Conservation (phyloP, 1,140 invertebrate species). For the Onthophagus taurus region DNA sequence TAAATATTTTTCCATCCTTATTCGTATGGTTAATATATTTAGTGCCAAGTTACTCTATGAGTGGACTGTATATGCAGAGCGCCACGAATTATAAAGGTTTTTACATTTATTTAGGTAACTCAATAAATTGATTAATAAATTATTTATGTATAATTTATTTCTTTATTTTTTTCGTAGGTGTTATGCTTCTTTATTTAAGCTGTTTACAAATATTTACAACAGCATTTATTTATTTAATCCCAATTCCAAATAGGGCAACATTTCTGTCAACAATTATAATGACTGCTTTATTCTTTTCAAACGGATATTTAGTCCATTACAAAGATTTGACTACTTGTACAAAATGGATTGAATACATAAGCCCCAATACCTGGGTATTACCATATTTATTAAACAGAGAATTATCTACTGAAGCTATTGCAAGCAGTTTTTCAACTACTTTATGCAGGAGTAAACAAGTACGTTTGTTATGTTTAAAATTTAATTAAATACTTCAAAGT, state of each 20-base stretch:
- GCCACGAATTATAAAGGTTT: slow-evolving; percentile 56
- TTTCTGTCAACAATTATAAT: slow-evolving; percentile 53
- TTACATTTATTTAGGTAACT: slow-evolving; percentile 62
- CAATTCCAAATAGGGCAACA: slow-evolving; percentile 47
- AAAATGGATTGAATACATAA: slow-evolving; percentile 56
- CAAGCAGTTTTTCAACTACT: slow-evolving; percentile 43
- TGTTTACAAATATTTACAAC: slow-evolving; percentile 60
- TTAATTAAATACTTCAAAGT: neutral
- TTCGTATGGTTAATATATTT: slow-evolving; percentile 71
- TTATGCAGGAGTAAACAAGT: slow-evolving; percentile 61
- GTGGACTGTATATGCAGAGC: slow-evolving; percentile 61
- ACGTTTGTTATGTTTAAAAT: neutral
- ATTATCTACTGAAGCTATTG: slow-evolving; percentile 51
- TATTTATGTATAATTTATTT: neutral
- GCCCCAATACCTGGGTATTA: slow-evolving; percentile 66
- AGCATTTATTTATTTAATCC: slow-evolving; percentile 54
- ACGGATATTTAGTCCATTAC: slow-evolving; percentile 63
- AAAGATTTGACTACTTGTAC: slow-evolving; percentile 58
- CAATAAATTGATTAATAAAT: neutral
- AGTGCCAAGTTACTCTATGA: slow-evolving; percentile 83
- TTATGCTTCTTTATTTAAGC: slow-evolving; percentile 70
- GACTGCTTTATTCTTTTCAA: slow-evolving; percentile 51
- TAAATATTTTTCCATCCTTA: slow-evolving; percentile 50
- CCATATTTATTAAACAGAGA: slow-evolving; percentile 57
- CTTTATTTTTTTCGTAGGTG: slow-evolving; percentile 38